phyloP scores from a whole-genome alignment of 1,140 invertebrate genomes.

The Drosophila grimshawi region DNA sequence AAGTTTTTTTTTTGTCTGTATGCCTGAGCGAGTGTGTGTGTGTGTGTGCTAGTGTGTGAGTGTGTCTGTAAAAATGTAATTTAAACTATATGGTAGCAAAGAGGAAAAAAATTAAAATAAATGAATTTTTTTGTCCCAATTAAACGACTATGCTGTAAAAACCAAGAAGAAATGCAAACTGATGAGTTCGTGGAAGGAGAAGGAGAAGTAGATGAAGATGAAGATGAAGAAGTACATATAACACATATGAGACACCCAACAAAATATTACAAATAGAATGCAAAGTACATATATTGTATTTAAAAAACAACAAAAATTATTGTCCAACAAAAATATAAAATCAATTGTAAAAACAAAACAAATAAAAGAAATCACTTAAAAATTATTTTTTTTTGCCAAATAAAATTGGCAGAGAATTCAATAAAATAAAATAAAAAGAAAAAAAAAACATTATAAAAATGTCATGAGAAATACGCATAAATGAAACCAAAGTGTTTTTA shows the following conservation, averaged over 20 bases:
- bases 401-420: conserved; percentile 49
- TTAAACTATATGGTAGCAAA: conserved; percentile 76
- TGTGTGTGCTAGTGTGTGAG: conserved; percentile 12
- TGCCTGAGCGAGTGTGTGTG: conserved; percentile 19
- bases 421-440: conserved; percentile 55
- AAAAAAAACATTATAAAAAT: conserved; percentile 58
- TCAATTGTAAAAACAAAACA: conserved; percentile 32
- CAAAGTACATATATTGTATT: conserved; percentile 70
- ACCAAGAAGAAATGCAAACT: conserved; percentile 27
- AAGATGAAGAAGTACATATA: conserved; percentile 10
- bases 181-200: conserved; percentile 10
- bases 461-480: conserved; percentile 71
- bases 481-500: conserved; percentile 49
- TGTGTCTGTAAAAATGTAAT: conserved; percentile 73
- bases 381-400: conserved; percentile 33
- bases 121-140: conserved; percentile 62
- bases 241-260: conserved; percentile 42
- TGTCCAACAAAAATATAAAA: conserved; percentile 75
- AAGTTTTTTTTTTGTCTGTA: conserved; percentile 58
- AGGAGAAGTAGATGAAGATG: conserved; percentile 1
- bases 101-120: conserved; percentile 41
- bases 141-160: conserved; percentile 43
- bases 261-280: conserved; percentile 66
- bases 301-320: conserved; percentile 61
- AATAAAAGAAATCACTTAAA: conserved; percentile 21